Conservation (phyloP, 2,888 invertebrate species). For the Xanthia togata region DNA sequence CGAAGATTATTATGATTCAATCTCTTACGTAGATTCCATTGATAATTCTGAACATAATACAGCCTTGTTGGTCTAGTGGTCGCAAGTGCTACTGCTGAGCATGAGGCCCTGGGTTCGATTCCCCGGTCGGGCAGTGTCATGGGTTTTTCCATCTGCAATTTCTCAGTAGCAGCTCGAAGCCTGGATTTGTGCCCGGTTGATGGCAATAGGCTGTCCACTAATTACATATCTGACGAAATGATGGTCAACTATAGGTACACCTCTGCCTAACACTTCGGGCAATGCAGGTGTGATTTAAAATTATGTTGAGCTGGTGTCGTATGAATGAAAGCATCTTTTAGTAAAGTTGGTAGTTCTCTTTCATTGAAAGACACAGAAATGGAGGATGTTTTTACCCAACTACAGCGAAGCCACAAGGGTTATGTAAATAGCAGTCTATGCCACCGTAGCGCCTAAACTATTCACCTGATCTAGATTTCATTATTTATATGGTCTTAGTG, state of each 20-base stretch:
- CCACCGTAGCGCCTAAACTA: too few species aligned
- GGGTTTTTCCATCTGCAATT: not conserved
- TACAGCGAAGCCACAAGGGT: too few species aligned
- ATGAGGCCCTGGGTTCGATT: not conserved
- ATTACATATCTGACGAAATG: not conserved
- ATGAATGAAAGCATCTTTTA: too few species aligned
- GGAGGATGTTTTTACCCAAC: not conserved
- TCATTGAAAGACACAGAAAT: not conserved
- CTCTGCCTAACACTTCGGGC: not conserved
- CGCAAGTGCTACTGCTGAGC: not conserved
- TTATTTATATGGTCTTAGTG: too few species aligned
- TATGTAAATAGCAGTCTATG: too few species aligned
- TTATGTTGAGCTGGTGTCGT: not conserved
- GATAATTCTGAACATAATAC: constrained; percentile 17
- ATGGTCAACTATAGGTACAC: not conserved
- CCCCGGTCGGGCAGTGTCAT: not conserved
- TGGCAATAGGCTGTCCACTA: not conserved
- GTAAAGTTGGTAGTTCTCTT: too few species aligned
- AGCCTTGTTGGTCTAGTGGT: not conserved
- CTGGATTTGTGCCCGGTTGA: not conserved
- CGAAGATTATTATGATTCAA: constrained; percentile 28
- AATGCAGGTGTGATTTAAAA: not conserved
- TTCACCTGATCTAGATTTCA: too few species aligned
- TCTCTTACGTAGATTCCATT: constrained; percentile 14
- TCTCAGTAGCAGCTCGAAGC: not conserved